Evolutionary conservation across 2,113 vertebrate species (phyloP).

Genomic region (Hypomesus transpacificus): DNA sequence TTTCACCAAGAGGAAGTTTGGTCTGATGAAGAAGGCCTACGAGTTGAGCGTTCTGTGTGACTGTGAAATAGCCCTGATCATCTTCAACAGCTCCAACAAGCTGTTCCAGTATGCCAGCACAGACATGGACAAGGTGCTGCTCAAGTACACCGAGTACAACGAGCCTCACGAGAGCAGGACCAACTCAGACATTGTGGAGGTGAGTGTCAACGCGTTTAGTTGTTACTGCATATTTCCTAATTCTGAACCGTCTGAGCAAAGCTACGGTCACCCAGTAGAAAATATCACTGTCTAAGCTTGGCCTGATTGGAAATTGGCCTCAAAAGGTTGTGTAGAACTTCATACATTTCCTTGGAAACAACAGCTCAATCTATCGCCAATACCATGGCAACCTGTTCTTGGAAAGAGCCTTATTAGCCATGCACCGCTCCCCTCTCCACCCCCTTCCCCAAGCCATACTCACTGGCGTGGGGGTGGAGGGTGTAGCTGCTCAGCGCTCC

Average conservation of each 20-base stretch:
- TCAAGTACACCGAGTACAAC: slow-evolving; percentile 98
- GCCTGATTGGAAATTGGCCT: too few relatives aligned
- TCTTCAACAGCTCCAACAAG: slow-evolving; percentile 99
- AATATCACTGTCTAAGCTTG: too few relatives aligned
- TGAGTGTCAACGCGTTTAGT: slow-evolving; percentile 62
- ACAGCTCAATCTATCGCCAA: neutral
- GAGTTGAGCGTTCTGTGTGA: slow-evolving; percentile 97
- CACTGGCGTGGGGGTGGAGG: too few relatives aligned
- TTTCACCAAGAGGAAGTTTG: slow-evolving; percentile 97
- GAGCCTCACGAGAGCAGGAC: slow-evolving; percentile 96
- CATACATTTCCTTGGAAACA: too few relatives aligned
- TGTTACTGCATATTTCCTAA: neutral
- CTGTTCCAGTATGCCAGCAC: slow-evolving; percentile 98
- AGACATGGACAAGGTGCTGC: slow-evolving; percentile 97
- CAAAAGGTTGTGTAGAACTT: too few relatives aligned
- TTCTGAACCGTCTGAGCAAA: neutral
- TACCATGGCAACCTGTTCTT: slow-evolving; percentile 15
- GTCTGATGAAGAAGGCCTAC: slow-evolving; percentile 98
- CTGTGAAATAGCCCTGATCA: slow-evolving; percentile 98
- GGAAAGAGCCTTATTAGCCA: neutral
- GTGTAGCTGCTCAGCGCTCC: too few relatives aligned
- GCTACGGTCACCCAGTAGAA: too few relatives aligned
- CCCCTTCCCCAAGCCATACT: too few relatives aligned
- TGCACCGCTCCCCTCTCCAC: too few relatives aligned
- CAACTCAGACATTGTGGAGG: slow-evolving; percentile 97